phyloP scores from a whole-genome alignment of 2,888 invertebrate genomes.

The Eueremaeus valkanovi region DNA sequence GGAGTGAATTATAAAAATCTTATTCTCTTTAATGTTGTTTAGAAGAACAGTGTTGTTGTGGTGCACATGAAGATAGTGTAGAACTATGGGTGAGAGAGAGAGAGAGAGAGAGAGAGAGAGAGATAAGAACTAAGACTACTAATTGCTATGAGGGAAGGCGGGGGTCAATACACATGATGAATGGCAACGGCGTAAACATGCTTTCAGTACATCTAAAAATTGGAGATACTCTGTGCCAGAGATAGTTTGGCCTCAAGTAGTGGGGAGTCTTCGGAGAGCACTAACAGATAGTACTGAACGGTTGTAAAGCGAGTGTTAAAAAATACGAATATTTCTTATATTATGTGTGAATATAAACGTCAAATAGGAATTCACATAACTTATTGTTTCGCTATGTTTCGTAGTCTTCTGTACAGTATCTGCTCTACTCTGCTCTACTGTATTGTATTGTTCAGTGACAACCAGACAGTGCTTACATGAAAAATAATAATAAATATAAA shows the following conservation, averaged over 20 bases:
- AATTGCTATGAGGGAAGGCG: constrained; percentile 36
- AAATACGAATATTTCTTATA: not conserved
- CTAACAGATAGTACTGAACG: not conserved
- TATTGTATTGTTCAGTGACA: not conserved
- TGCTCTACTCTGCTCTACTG: no score
- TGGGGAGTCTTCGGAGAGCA: not conserved
- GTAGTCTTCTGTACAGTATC: no score
- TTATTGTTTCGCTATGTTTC: not conserved
- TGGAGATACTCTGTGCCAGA: not conserved
- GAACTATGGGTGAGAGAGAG: constrained; percentile 30
- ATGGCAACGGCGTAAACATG: constrained; percentile 32
- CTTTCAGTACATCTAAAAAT: constrained; percentile 14
- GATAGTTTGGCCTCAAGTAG: constrained; percentile 24
- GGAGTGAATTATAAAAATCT: constrained; percentile 25
- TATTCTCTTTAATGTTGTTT: not conserved
- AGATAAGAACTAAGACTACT: constrained; percentile 28
- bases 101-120: no score
- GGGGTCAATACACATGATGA: constrained; percentile 29
- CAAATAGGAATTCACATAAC: not conserved
- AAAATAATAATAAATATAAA: not conserved
- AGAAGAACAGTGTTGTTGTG: not conserved
- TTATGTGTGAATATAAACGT: not conserved
- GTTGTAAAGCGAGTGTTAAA: not conserved
- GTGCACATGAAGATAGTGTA: constrained; percentile 5
- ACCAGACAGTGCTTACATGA: not conserved